Conservation (phyloP, 2,113 vertebrate genomes). For the Sprattus sprattus region DNA sequence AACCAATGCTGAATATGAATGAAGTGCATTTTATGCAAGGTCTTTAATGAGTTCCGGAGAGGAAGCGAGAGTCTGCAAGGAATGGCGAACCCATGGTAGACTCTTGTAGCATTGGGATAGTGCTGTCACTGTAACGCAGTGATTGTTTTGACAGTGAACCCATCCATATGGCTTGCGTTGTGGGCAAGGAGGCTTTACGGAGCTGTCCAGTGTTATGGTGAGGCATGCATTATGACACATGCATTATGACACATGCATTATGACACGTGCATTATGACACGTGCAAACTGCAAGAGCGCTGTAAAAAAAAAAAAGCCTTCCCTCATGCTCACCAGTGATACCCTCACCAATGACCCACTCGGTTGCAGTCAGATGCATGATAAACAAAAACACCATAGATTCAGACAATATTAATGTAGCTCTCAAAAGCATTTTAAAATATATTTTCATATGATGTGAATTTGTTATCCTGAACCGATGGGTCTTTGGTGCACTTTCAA, state of each 20-base stretch:
- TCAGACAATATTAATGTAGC: slow-evolving; percentile 20
- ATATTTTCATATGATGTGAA: slow-evolving; percentile 36
- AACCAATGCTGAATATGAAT: slow-evolving; percentile 27
- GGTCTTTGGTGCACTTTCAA: slow-evolving; percentile 11
- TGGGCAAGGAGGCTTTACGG: not conserved
- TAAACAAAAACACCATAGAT: not conserved
- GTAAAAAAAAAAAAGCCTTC: not conserved
- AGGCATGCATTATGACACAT: not conserved
- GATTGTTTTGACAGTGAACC: not conserved
- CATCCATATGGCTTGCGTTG: not conserved
- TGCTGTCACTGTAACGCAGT: not conserved
- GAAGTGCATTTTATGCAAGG: slow-evolving; percentile 25
- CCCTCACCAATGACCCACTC: slow-evolving; percentile 4
- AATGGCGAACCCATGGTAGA: not conserved
- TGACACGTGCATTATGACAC: not conserved
- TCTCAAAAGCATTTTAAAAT: slow-evolving; percentile 26
- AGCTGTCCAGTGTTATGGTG: not conserved
- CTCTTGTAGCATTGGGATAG: not conserved
- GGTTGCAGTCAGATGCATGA: slow-evolving; percentile 24
- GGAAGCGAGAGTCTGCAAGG: slow-evolving; percentile 1
- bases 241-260: not conserved
- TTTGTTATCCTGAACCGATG: slow-evolving; percentile 8
- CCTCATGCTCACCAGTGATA: not conserved
- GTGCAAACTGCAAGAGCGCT: not conserved
- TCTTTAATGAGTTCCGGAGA: slow-evolving; percentile 20